Base-by-base conservation (phyloP, 2,888 invertebrate genomes). In the Bhutanitis thaidina region DNA sequence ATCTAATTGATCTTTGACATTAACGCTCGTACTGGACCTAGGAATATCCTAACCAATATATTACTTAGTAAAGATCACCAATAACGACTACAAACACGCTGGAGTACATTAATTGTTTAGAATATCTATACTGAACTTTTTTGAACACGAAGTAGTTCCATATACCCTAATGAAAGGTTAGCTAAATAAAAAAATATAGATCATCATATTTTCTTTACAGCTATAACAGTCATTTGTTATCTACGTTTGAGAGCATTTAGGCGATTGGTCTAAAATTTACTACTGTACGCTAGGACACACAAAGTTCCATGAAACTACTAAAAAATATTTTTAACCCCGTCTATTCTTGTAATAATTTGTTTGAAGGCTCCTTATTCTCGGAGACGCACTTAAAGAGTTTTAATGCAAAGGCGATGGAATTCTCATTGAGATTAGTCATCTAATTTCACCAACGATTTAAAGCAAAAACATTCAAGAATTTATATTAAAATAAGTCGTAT, bases 111-210 rank as follows among this genome's bases (percentile, higher is more conserved):
- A 69, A 65, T 62, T 67, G n/a, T 65, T 70, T 73, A 75, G 67
- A 76, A 70, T 71, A 69, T 72, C 71, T 77, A 77, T 71, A 78
- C 76, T 75, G 78, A 74, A 77, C 71, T 25, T 76, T 78, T 69
- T 77, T 86, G 85, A 86, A 87, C 84, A 83, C 85, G 74, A 77
- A 85, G 78, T 72, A 78, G 77, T 73, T 64, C 74, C 65, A 66
- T 71, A 74, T 79, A 83, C 70, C 80, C 82, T 86, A 85, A 81
- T 61, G 74, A 80, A 77, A 80, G 83, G 73, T 83, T 81, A 80
- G 83, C 84, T 87, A 86, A 82, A 74, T 86, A 87, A 88, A 88
- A 87, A 88, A 87, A 87, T 86, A 87, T 84, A 87, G 75, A 79
- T 77, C 40, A 55, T 59, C 62, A 51, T 59, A n/a, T 38, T 64